Percentiles rank a stretch among this genome's conserved stretches.
phyloP scores from a whole-genome alignment of 1,140 invertebrate species.

The Uloborus diversus region DNA sequence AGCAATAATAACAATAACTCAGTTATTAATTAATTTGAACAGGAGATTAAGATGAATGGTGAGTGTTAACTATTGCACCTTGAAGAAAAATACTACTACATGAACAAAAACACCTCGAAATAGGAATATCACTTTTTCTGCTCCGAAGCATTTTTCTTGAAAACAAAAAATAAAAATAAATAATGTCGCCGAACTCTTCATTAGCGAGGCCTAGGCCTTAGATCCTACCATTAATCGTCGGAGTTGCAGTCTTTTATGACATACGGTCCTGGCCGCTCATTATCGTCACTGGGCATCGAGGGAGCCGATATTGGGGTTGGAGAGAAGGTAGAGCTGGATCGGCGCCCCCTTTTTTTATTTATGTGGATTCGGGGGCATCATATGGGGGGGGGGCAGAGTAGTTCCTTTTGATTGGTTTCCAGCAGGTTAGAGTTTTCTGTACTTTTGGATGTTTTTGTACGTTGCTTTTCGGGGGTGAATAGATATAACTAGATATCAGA shows the following conservation, averaged over 20 bases:
- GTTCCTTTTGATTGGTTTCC: conserved; percentile 10
- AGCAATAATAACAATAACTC: no score
- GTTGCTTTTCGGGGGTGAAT: no score
- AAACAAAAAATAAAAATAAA: no score
- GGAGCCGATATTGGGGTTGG: conserved; percentile 34
- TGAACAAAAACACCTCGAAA: no score
- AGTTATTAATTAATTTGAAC: no score
- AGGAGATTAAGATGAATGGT: no score
- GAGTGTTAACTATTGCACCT: no score
- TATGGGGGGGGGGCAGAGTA: background rate
- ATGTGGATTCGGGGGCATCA: conserved; percentile 20
- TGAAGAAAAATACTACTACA: no score
- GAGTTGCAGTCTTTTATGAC: conserved; percentile 55
- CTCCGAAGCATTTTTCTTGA: no score
- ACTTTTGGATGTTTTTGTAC: background rate
- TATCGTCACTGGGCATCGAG: conserved; percentile 41
- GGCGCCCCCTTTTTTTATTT: conserved; percentile 35
- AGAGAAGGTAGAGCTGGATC: conserved; percentile 26
- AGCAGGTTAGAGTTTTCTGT: background rate
- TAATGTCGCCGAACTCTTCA: conserved; percentile 47
- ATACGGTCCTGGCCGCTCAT: conserved; percentile 47
- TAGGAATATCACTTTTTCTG: no score
- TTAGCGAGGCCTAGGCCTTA: conserved; percentile 28
- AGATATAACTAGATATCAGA: no score
- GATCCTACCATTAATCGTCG: conserved; percentile 48